Conservation (phyloP, 2,888 invertebrate species). For the Phalera bucephala region DNA sequence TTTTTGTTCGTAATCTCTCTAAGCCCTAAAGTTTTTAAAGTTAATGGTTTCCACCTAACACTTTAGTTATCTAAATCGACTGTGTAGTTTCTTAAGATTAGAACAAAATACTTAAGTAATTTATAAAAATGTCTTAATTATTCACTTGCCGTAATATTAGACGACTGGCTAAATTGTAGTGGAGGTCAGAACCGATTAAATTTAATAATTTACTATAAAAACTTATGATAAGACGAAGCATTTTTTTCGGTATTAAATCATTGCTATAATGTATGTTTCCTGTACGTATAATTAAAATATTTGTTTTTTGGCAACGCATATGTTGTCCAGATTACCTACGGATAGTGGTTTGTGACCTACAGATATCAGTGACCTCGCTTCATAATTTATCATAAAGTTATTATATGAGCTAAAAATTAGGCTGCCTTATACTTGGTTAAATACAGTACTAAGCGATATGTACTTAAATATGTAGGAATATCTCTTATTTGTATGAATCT, state of each 20-base stretch:
- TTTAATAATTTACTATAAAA: too few species aligned
- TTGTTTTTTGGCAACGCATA: too few species aligned
- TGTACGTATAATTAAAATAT: too few species aligned
- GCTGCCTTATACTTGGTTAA: not conserved
- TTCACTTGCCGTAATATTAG: too few species aligned
- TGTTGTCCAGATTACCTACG: not conserved
- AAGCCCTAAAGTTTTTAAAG: not conserved
- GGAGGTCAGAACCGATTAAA: too few species aligned
- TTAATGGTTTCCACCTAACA: too few species aligned
- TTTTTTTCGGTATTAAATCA: too few species aligned
- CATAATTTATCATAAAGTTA: not conserved
- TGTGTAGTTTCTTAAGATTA: not conserved
- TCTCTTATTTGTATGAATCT: too few species aligned
- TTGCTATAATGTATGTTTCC: too few species aligned
- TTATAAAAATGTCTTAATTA: not conserved
- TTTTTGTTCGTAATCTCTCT: not conserved
- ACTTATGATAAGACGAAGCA: too few species aligned
- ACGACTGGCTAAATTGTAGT: too few species aligned
- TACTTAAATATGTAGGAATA: too few species aligned
- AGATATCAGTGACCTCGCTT: not conserved
- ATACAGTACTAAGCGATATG: not conserved
- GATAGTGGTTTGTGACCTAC: not conserved
- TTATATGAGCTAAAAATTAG: not conserved
- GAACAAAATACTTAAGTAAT: not conserved
- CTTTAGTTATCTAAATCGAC: not conserved